Evolutionary conservation across 2,888 invertebrate genomes (phyloP), one percentile per base, ranked within the genome.

Genomic region (Anthrax anthrax): DNA sequence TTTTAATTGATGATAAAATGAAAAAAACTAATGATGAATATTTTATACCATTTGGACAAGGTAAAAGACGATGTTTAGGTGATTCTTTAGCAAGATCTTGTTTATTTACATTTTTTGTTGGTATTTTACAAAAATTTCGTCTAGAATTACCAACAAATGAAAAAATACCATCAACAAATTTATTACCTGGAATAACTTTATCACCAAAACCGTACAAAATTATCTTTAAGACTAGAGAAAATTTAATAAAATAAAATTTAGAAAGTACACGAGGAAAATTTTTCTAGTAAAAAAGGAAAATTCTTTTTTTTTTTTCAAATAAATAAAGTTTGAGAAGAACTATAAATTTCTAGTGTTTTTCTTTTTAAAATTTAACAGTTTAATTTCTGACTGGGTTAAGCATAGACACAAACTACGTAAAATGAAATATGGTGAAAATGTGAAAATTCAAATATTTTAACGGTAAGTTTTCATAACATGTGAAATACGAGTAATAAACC

Each of bases 21-120:
- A 51, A 57, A 4, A 47, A 52, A 34, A 50, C 55, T 16, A 62
- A 59, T 45, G 62, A 62, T 40, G 66, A 68, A 32, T 63, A 58
- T 42, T 65, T 66, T 27, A 63, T 67, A 54, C 63, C 67, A 13
- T 67, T 70, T 19, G 66, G 66, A 1, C 54, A 67, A 73, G 81
- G 81, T 3, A 72, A 70, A 55, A 68, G 81, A 56, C 72, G 78
- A 49, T 82, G 82, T 56, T 66, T 79, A 1, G 82, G 80, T 1
- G 79, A 81, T 59, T 63, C 72, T 1, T 59, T 82, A 50, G 81
- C 81, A 1, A 71, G 71, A 48, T 71, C 72, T 1, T 76, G 77
- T 50, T 59, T 80, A 9, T 81, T 80, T 57, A 63, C 78, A 41
- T 72, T 79, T 54, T 75, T 80, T 47, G 69, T 71, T 0, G 74